phyloP scores from a whole-genome alignment of 2,113 vertebrate genomes.

The Dicerorhinus sumatrensis region DNA sequence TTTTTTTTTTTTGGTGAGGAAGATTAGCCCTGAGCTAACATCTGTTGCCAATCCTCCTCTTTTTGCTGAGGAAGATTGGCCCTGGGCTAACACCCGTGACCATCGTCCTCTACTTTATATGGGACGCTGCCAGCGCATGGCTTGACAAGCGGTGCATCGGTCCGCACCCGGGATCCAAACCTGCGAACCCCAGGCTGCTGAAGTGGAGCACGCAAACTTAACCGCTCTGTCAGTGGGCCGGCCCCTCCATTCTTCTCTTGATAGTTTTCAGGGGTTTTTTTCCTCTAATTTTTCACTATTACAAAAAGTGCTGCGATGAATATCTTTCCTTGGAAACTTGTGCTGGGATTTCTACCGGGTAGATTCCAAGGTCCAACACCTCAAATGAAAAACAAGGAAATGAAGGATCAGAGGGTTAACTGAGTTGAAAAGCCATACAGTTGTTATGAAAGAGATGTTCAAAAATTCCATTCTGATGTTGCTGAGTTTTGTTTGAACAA shows the following conservation, averaged over 20 bases:
- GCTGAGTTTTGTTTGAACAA: background rate
- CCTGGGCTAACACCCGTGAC: too few species aligned
- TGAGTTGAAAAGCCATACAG: background rate
- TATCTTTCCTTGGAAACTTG: slow-evolving; percentile 17
- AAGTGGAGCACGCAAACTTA: too few species aligned
- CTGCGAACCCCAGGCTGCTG: too few species aligned
- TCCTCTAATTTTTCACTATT: background rate
- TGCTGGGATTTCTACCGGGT: background rate
- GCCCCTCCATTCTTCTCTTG: background rate
- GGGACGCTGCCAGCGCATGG: too few species aligned
- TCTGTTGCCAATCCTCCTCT: too few species aligned
- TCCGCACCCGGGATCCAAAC: too few species aligned
- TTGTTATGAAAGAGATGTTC: background rate
- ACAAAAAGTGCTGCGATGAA: background rate
- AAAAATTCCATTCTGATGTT: background rate
- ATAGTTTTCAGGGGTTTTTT: background rate
- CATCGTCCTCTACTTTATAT: too few species aligned
- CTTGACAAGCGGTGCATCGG: too few species aligned
- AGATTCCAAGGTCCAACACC: background rate
- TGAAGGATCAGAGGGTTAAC: background rate
- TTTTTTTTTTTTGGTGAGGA: too few species aligned
- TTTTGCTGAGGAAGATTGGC: too few species aligned
- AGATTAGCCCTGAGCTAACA: too few species aligned
- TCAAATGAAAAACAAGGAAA: background rate
- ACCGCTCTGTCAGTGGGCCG: too few species aligned